Percentiles rank a stretch among this genome's conserved stretches.
Conservation (phyloP, 2,797 vertebrate genomes). For the Etheostoma nigrum region DNA sequence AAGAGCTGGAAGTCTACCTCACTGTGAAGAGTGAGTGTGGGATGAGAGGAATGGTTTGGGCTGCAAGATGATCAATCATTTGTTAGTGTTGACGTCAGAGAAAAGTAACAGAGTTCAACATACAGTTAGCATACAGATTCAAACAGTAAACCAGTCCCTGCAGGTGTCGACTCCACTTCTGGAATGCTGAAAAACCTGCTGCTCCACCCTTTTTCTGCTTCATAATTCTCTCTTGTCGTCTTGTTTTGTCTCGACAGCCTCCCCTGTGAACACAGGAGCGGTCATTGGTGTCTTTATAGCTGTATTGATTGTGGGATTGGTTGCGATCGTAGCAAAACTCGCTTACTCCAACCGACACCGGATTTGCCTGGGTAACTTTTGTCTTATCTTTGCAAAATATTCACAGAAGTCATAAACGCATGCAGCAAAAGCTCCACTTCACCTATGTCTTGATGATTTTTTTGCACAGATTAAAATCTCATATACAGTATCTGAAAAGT, state of each 20-base stretch:
- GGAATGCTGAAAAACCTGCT: slow-evolving; percentile 75
- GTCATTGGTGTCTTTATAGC: slow-evolving; percentile 83
- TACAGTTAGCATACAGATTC: neutral
- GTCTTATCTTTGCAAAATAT: neutral
- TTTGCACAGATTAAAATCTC: neutral
- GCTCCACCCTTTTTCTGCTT: slow-evolving; percentile 29
- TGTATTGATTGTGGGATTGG: slow-evolving; percentile 71
- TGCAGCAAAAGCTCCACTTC: neutral
- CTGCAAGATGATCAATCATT: neutral
- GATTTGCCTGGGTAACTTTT: slow-evolving; percentile 81
- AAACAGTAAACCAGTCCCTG: slow-evolving; percentile 15
- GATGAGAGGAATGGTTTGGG: neutral
- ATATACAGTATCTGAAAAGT: neutral
- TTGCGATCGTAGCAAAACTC: slow-evolving; percentile 64
- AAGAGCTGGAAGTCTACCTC: slow-evolving; percentile 88
- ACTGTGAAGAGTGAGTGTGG: slow-evolving; percentile 87
- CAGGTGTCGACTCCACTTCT: slow-evolving; percentile 30
- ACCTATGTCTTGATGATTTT: neutral
- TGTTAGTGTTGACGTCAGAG: neutral
- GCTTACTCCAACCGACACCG: slow-evolving; percentile 78
- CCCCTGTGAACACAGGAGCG: slow-evolving; percentile 74
- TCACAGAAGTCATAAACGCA: neutral
- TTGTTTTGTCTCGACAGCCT: slow-evolving; percentile 55
- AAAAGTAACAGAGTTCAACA: neutral
- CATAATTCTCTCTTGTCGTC: neutral